These are phyloP conservation scores for Eretmocerus hayati DNA, from an alignment of 2,888 invertebrate genomes.

Conservation along the genomic window DNA sequence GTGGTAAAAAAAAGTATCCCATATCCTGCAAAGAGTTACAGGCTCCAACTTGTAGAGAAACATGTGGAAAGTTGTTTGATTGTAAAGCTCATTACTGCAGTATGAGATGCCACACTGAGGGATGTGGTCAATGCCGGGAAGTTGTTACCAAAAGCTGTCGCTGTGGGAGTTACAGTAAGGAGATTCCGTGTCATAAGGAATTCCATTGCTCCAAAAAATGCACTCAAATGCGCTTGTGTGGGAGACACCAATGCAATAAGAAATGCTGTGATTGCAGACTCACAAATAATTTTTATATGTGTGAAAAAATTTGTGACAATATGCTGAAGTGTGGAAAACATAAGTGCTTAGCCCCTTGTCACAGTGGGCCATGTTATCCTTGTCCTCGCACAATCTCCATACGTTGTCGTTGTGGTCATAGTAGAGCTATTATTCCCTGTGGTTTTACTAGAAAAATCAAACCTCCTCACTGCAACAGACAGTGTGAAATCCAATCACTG, in stretches of 20 bases:
- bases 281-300: slow-evolving; percentile 49
- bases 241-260: slow-evolving; percentile 80
- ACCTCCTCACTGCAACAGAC: slow-evolving; percentile 70
- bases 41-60: slow-evolving; percentile 79
- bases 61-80: slow-evolving; percentile 70
- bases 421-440: slow-evolving; percentile 75
- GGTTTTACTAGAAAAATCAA: slow-evolving; percentile 70
- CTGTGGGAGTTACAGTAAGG: slow-evolving; percentile 71
- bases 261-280: slow-evolving; percentile 42
- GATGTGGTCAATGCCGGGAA: slow-evolving; percentile 72
- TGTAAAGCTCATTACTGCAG: slow-evolving; percentile 75
- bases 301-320: slow-evolving; percentile 78
- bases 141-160: slow-evolving; percentile 72
- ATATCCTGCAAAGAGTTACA: slow-evolving; percentile 70
- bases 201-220: slow-evolving; percentile 87
- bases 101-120: slow-evolving; percentile 75
- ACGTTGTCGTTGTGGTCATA: slow-evolving; percentile 73
- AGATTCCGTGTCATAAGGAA: slow-evolving; percentile 78
- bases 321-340: slow-evolving; percentile 80
- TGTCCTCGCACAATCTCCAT: slow-evolving; percentile 66
- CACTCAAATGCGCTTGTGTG: slow-evolving; percentile 70
- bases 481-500: slow-evolving; percentile 70
- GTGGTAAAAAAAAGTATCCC: slow-evolving; percentile 68
- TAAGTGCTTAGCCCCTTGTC: slow-evolving; percentile 75
- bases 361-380: slow-evolving; percentile 78